Percentiles rank a stretch among this genome's conserved stretches.
Evolutionary conservation across 2,888 invertebrate genomes (phyloP).

Genomic region (Microplitis deprimator): DNA sequence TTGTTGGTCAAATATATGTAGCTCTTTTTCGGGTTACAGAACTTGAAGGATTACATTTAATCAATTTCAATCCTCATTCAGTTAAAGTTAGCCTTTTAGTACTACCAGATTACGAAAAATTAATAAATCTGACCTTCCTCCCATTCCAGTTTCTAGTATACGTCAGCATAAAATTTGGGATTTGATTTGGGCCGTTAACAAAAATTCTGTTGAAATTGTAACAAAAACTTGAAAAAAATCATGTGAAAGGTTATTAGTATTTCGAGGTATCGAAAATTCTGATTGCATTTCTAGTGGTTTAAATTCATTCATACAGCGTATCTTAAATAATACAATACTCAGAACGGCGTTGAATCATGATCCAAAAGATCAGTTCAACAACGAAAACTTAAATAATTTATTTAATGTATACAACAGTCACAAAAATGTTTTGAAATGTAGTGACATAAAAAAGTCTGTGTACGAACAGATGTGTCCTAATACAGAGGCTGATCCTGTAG

Average conservation of each 20-base stretch:
- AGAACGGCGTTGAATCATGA: background rate
- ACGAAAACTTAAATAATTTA: background rate
- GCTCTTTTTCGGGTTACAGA: conserved; percentile 49
- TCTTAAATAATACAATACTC: background rate
- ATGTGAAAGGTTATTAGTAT: background rate
- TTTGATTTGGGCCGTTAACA: conserved; percentile 6
- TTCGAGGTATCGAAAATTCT: background rate
- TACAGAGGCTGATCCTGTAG: background rate
- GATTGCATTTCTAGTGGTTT: background rate
- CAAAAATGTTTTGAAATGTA: background rate
- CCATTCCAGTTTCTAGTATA: conserved; percentile 11
- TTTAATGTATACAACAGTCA: background rate
- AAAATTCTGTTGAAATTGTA: conserved; percentile 19
- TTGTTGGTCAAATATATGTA: conserved; percentile 50
- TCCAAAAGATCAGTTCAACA: background rate
- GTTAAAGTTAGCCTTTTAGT: conserved; percentile 39
- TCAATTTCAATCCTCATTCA: conserved; percentile 48
- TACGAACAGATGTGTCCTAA: background rate
- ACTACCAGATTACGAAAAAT: conserved; percentile 43
- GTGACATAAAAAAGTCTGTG: background rate
- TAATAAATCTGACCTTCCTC: conserved; percentile 9
- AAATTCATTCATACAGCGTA: background rate
- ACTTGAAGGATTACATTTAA: conserved; percentile 47
- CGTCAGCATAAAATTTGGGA: background rate
- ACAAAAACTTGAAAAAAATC: background rate